Evolutionary conservation across 2,888 invertebrate genomes (phyloP), one percentile per base, ranked within the genome.

Genomic region (Drosophila meridiana): DNA sequence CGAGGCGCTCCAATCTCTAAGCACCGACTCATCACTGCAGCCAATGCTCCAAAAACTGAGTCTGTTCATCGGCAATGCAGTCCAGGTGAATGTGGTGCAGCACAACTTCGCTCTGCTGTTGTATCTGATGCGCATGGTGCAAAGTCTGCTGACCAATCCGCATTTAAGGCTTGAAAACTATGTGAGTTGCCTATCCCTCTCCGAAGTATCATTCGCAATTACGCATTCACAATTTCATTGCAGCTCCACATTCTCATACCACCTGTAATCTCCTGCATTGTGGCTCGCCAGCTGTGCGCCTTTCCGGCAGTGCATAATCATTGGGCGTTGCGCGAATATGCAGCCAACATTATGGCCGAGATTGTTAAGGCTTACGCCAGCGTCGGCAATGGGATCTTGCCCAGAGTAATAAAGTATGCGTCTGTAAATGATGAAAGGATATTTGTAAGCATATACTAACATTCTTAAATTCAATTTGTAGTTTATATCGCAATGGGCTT

Each of bases 171-270:
- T 82, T 0, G 5, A 63, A 2, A 68, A 45, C 20, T 82, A 58
- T 45, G 82, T 82, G 47, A 80, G 83, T 80, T n/a, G 5, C 4
- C 9, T 13, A n/a, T 20, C 20, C 20, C 13, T 13, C 13, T 26
- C 1, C 20, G 20, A 30, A 9, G 1, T 11, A 6, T 32, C 28
- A 3, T 9, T 26, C 4, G 7, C 26, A 55, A 40, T 11, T 42
- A 30, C 9, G 3, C 20, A 26, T 14, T 20, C 9, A 3, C 20
- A 26, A 9, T 20, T 11, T 20, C 20, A 7, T 48, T 67, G 0
- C 30, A 82, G 82, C 52, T 83, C 2, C 82, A 82, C 40, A 32
- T 71, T 9, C 26, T 81, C 6, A 58, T 82, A 26, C 84, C 82
- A 2, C 11, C 78, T 4, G 67, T 69, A 11, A 13, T 82, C 5